These are phyloP conservation scores for Mellivora capensis DNA, from an alignment of 2,113 vertebrate species.

Conservation along the genomic window DNA sequence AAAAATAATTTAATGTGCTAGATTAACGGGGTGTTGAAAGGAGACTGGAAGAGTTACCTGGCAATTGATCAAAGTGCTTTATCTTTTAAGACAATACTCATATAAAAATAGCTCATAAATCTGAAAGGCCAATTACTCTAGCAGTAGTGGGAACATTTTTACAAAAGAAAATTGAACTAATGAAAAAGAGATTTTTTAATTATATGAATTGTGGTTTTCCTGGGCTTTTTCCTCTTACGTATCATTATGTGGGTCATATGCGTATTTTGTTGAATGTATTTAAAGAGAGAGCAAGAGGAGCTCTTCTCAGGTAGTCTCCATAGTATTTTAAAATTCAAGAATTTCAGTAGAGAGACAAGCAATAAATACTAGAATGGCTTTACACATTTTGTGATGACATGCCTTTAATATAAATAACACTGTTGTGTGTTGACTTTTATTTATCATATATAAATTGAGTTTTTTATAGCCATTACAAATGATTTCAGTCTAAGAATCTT, in stretches of 20 bases:
- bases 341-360: constrained; percentile 39
- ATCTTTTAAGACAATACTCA: constrained; percentile 76
- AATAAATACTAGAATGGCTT: constrained; percentile 65
- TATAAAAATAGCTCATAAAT: constrained; percentile 79
- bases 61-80: constrained; percentile 76
- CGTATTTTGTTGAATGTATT: constrained; percentile 72
- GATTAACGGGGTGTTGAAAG: constrained; percentile 65
- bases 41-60: constrained; percentile 67
- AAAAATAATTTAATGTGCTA: constrained; percentile 72
- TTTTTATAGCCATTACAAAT: not conserved
- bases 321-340: constrained; percentile 47
- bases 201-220: constrained; percentile 54
- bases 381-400: constrained; percentile 47
- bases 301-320: constrained; percentile 10
- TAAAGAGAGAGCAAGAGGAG: constrained; percentile 47
- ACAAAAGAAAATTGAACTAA: constrained; percentile 76
- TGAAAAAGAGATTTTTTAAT: constrained; percentile 72
- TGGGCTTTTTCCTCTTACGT: constrained; percentile 55
- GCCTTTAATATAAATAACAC: constrained; percentile 51
- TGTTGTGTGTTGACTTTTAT: not conserved
- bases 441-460: constrained; percentile 17
- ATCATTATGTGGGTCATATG: constrained; percentile 66
- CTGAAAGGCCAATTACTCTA: constrained; percentile 70
- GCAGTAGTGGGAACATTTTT: constrained; percentile 67
- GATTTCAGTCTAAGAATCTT: not conserved